Conservation (phyloP, 1,140 invertebrate genomes). For the Euura saliciscinereae region DNA sequence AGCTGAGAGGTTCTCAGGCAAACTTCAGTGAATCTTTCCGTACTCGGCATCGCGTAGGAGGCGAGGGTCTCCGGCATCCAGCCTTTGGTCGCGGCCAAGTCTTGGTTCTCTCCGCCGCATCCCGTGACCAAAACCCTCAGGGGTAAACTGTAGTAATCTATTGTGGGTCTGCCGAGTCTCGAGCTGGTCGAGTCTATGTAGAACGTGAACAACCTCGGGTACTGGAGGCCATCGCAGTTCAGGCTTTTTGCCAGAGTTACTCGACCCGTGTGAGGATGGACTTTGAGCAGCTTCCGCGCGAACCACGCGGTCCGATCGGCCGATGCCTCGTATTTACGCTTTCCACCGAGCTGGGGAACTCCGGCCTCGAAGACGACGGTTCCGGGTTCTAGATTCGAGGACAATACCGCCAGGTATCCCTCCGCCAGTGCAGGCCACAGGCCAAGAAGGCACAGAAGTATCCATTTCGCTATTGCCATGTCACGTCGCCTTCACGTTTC, state of each 20-base stretch:
- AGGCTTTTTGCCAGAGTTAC: slow-evolving; percentile 75
- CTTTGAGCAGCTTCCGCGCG: slow-evolving; percentile 76
- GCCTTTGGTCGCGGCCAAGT: slow-evolving; percentile 75
- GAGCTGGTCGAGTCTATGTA: slow-evolving; percentile 86
- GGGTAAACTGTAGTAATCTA: slow-evolving; percentile 85
- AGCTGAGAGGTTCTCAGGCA: slow-evolving; percentile 80
- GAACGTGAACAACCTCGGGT: slow-evolving; percentile 83
- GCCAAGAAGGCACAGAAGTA: slow-evolving; percentile 34
- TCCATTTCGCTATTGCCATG: slow-evolving; percentile 49
- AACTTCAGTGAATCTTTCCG: slow-evolving; percentile 73
- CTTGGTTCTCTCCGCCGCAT: slow-evolving; percentile 69
- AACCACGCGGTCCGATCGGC: slow-evolving; percentile 79
- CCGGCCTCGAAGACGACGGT: slow-evolving; percentile 80
- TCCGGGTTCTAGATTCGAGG: slow-evolving; percentile 70
- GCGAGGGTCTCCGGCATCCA: slow-evolving; percentile 85
- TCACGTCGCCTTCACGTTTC: slow-evolving; percentile 27
- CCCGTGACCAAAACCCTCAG: slow-evolving; percentile 80
- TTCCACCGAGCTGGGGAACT: slow-evolving; percentile 76
- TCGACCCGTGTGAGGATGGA: slow-evolving; percentile 75
- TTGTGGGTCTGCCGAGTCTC: slow-evolving; percentile 68
- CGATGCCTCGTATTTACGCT: slow-evolving; percentile 77
- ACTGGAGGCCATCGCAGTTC: slow-evolving; percentile 80
- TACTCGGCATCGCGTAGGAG: slow-evolving; percentile 81
- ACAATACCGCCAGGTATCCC: slow-evolving; percentile 73
- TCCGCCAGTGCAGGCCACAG: slow-evolving; percentile 35